Base-by-base conservation (phyloP, 2,113 vertebrate species). In the Petromus typicus region DNA sequence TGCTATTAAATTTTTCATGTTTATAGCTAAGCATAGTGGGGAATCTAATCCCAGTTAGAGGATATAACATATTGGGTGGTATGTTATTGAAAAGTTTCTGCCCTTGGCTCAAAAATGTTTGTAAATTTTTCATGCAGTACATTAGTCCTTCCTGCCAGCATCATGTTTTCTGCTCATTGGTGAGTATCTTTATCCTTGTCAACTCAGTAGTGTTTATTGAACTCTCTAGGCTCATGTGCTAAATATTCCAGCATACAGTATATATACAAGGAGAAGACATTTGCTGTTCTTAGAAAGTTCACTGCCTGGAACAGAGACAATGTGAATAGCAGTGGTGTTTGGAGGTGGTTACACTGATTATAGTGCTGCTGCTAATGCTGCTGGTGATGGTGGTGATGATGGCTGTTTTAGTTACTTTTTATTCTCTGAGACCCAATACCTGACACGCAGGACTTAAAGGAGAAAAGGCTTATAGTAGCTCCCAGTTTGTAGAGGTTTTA, bases 111-210 rank as follows among this genome's bases (percentile, higher is more conserved):
- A 86, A 84, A 80, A 79, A 81, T 54, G 22, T 81, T 89, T 81
- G 30, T 66, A 76, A 69, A 75, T n/a, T 90, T 95, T 69, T 78
- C 63, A 57, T 94, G 45, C 67, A 63, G 17, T 86, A 7, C 69
- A 61, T 91, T 89, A 87, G 67, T 23, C 94, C 43, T 67, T 67
- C 66, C 81, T 92, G 84, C 45, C 45, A 92, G 32, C 57, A 56
- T 92, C n/a, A 34, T 45, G 40, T 78, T 85, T 61, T 69, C 22
- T n/a, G 22, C 48, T 90, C 67, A 40, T 75, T 23, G 7, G 32
- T 61, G 27, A 89, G 16, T 75, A 27, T 20, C 78, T 92, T 90
- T 18, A 54, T 81, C 78, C 27, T 81, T 45, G 48, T 83, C 84
- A 75, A 5, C 43, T 92, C 48, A 17, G 16, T 69, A 95, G 10